Percentiles rank a stretch among this genome's conserved stretches.
phyloP scores from a whole-genome alignment of 2,888 invertebrate genomes.

The Dyspetes luteomarginatus region DNA sequence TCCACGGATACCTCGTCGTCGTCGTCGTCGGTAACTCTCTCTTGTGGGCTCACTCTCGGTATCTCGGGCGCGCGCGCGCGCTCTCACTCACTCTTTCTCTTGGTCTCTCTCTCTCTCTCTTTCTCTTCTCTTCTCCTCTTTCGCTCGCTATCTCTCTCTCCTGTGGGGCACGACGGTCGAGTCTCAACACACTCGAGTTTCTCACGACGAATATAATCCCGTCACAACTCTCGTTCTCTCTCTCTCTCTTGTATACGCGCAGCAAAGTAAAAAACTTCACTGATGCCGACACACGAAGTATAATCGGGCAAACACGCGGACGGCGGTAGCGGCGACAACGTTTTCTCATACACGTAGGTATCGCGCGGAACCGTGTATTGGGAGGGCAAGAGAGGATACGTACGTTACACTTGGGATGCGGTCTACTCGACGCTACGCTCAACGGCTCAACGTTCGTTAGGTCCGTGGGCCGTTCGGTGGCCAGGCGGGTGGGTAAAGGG shows the following conservation, averaged over 20 bases:
- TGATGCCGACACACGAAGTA: slow-evolving; percentile 58
- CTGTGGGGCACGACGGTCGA: slow-evolving; percentile 36
- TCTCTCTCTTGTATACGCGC: slow-evolving; percentile 55
- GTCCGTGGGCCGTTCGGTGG: slow-evolving; percentile 79
- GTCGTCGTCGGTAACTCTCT: slow-evolving; percentile 55
- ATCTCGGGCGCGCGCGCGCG: slow-evolving; percentile 63
- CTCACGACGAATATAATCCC: slow-evolving; percentile 57
- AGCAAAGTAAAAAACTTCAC: slow-evolving; percentile 60
- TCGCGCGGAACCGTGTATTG: slow-evolving; percentile 64
- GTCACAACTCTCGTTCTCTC: slow-evolving; percentile 21
- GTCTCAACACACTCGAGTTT: slow-evolving; percentile 56
- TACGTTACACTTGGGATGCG: slow-evolving; percentile 74
- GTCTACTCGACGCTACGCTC: slow-evolving; percentile 83
- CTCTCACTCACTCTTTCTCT: slow-evolving; percentile 21
- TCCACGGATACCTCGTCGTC: slow-evolving; percentile 55
- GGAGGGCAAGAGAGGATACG: slow-evolving; percentile 72
- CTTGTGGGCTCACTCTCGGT: slow-evolving; percentile 63
- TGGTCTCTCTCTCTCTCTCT: slow-evolving; percentile 38
- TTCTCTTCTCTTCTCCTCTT: slow-evolving; percentile 30
- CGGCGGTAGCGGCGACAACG: slow-evolving; percentile 35
- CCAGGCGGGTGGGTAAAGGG: slow-evolving; percentile 74
- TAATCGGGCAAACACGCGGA: slow-evolving; percentile 63
- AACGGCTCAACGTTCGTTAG: slow-evolving; percentile 81
- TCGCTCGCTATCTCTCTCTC: slow-evolving; percentile 54
- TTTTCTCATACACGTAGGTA: slow-evolving; percentile 63